Base-by-base conservation (phyloP, 2,888 invertebrate genomes). In the Pantelozetes paolii region DNA sequence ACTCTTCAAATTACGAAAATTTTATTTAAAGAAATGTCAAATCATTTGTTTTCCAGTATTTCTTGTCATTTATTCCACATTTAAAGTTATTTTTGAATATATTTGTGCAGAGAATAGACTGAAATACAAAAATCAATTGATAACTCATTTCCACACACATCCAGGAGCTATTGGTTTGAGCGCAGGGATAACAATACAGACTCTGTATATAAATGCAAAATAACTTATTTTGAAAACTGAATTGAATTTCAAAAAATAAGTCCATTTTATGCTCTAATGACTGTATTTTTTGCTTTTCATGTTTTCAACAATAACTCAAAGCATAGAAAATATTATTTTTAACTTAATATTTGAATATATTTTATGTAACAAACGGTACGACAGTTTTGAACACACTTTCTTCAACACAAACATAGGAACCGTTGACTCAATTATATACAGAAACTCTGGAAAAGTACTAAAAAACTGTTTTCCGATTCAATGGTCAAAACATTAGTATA, bases 231-330 rank as follows among this genome's bases (percentile, higher is more conserved):
- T 36, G n/a, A 67, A 67, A 20, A 67, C n/a, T 42, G 67, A 67
- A 42, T 42, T 67, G 42, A 67, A 67, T 42, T 42, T 67, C 1
- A n/a, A n/a, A 62, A 62, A 62, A 62, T 62, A 62, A 62, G 13
- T 23, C 62, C 18, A 26, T 62, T 62, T 62, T 62, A 13, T 62
- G 32, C 13, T 32, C 62, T 62, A 62, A 62, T 62, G 62, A 23
- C 26, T 45, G 8, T 45, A 18, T 45, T 45, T 45, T 9, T 15
- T 13, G 8, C 15, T 45, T 18, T 15, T 45, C 15, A 13, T 45
- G 6, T 15, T 18, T 15, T 15, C 15, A 11, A 15, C 45, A 11
- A 2, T 45, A 45, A 18, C 11, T 15, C 18, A 13, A 9, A 18
- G 18, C 2, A 45, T 45, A 45, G 45, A 45, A 45, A 45, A 26